Conservation (phyloP, 2,888 invertebrate genomes). For the Hypercompe scribonia region DNA sequence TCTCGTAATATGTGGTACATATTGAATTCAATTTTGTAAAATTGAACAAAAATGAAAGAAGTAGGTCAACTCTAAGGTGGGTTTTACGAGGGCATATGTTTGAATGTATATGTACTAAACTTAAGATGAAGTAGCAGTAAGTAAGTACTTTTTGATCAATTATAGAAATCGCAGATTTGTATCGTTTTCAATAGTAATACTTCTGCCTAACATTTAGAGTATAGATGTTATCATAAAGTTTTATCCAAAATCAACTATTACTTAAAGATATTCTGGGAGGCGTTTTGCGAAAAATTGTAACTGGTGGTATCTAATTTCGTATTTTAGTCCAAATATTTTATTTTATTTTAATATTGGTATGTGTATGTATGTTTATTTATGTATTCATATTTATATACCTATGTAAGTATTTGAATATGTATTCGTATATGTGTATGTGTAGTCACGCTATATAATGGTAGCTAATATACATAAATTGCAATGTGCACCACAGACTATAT, state of each 20-base stretch:
- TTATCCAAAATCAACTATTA: background rate
- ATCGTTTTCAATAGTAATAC: background rate
- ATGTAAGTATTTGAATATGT: too few species aligned
- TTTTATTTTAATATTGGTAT: too few species aligned
- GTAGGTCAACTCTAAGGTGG: conserved; percentile 18
- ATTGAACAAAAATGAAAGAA: conserved; percentile 20
- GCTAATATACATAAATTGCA: too few species aligned
- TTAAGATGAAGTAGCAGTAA: conserved; percentile 14
- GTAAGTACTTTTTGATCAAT: conserved; percentile 17
- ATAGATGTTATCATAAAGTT: background rate
- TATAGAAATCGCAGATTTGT: conserved; percentile 10
- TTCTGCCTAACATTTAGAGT: background rate
- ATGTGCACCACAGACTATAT: too few species aligned
- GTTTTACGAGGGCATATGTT: conserved; percentile 11
- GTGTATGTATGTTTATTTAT: too few species aligned
- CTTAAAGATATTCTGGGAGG: background rate
- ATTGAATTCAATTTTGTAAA: conserved; percentile 36
- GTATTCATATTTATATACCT: too few species aligned
- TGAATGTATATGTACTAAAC: conserved; percentile 17
- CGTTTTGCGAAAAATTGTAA: background rate
- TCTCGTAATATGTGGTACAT: conserved; percentile 22
- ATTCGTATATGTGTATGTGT: too few species aligned
- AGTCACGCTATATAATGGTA: too few species aligned
- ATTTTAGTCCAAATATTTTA: too few species aligned
- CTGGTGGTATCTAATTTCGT: background rate